Base-by-base conservation (phyloP, 2,888 invertebrate genomes). In the Watsonalla binaria region DNA sequence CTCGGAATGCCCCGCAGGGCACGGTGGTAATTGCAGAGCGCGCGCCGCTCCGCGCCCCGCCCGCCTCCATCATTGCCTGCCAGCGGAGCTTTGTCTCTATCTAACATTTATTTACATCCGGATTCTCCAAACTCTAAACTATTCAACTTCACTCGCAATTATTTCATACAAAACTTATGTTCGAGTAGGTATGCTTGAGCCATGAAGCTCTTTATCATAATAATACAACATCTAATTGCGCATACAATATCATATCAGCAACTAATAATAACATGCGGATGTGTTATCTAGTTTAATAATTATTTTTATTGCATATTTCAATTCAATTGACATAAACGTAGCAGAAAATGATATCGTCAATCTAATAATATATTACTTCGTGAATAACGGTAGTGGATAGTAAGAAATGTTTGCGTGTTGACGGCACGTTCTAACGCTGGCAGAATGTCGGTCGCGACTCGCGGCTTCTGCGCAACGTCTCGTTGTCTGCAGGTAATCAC, bases 21-120 rank as follows among this genome's bases (percentile, higher is more conserved):
- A 70, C 70, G 64, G 59, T 64, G 63, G 78, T 86, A 83, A 87
- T 87, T 83, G 84, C 78, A 71, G 74, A 73, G 73, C 76, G 70
- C 73, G 72, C 75, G 66, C 66, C 63, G 66, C 59, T 64, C 65
- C 53, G 63, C 60, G 72, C 74, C 70, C 69, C 60, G 72, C 65
- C 42, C 67, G 65, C 65, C 54, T 61, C 62, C 63, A 69, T 65
- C 76, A 68, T 68, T 68, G 74, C 78, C 67, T 68, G 74, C 78
- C 67, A 73, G 71, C 76, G 65, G 66, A 80, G 76, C 76, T 79
- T 78, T 75, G 75, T 75, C 62, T 70, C 66, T 65, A 72, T 70
- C 66, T 65, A 72, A 81, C 74, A 82, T 84, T 84, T 85, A 85
- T 85, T 81, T 78, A 86, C 84, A 86, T 87, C 86, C 87, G 88